phyloP scores from a whole-genome alignment of 2,113 vertebrate genomes.

The Ellobius talpinus region DNA sequence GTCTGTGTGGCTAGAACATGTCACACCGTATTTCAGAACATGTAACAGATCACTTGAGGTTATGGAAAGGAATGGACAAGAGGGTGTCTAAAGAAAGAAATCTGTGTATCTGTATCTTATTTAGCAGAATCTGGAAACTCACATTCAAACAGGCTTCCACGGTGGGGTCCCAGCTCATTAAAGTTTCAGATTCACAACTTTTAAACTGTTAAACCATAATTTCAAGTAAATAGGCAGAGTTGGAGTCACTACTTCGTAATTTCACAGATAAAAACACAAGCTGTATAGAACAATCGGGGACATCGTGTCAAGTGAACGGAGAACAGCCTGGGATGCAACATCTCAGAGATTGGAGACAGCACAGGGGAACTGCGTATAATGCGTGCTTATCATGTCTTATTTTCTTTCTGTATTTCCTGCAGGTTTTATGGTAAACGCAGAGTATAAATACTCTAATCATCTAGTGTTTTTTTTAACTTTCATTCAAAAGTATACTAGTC shows the following conservation, averaged over 20 bases:
- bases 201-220: neutral
- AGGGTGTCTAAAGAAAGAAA: neutral
- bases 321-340: neutral
- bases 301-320: neutral
- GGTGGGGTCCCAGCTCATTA: too few species aligned
- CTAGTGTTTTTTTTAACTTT: constrained; percentile 13
- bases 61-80: neutral
- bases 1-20: neutral
- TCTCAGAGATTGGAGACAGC: too few species aligned
- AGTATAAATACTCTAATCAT: neutral
- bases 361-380: neutral
- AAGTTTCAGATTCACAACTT: constrained; percentile 8
- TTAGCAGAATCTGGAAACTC: neutral
- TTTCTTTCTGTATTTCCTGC: neutral
- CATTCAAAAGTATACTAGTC: constrained; percentile 2
- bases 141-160: neutral
- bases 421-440: neutral
- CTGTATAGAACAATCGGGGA: neutral
- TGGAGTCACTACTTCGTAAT: neutral
- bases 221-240: neutral
- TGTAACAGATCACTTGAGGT: neutral
- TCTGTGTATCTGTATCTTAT: neutral
- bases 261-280: neutral
- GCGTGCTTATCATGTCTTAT: neutral
- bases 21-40: neutral